These are phyloP conservation scores for Calephelis virginiensis DNA, from an alignment of 1,140 invertebrate species.

Conservation along the genomic window DNA sequence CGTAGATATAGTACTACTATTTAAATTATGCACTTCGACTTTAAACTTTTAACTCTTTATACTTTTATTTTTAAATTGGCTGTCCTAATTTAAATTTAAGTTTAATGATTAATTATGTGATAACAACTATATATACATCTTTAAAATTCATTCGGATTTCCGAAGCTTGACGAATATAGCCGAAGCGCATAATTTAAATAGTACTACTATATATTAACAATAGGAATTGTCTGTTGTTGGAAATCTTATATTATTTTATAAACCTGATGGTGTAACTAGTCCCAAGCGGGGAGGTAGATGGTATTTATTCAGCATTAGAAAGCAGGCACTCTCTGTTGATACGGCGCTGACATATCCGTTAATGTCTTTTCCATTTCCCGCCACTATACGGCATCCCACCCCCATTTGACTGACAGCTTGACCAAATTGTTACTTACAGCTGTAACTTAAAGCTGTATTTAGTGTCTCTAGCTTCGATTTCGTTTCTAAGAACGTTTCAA, in stretches of 20 bases:
- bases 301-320: conserved; percentile 74
- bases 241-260: conserved; percentile 16
- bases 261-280: conserved; percentile 36
- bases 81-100: too few relatives aligned
- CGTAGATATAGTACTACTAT: too few relatives aligned
- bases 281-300: conserved; percentile 53
- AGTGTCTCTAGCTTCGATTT: not conserved
- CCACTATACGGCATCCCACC: conserved; percentile 45
- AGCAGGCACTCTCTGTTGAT: conserved; percentile 71
- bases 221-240: too few relatives aligned
- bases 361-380: conserved; percentile 79
- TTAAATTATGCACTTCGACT: too few relatives aligned
- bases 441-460: conserved; percentile 22
- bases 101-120: too few relatives aligned
- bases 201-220: too few relatives aligned
- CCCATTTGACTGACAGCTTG: conserved; percentile 51
- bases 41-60: too few relatives aligned
- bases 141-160: too few relatives aligned
- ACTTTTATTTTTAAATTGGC: too few relatives aligned
- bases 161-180: too few relatives aligned
- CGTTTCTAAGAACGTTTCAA: not conserved
- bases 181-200: too few relatives aligned
- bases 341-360: conserved; percentile 74
- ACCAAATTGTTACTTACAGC: conserved; percentile 47
- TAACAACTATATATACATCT: too few relatives aligned